Percentiles rank a stretch among this genome's conserved stretches.
Evolutionary conservation across 2,888 invertebrate species (phyloP).

Genomic region (Helicoverpa assulta): DNA sequence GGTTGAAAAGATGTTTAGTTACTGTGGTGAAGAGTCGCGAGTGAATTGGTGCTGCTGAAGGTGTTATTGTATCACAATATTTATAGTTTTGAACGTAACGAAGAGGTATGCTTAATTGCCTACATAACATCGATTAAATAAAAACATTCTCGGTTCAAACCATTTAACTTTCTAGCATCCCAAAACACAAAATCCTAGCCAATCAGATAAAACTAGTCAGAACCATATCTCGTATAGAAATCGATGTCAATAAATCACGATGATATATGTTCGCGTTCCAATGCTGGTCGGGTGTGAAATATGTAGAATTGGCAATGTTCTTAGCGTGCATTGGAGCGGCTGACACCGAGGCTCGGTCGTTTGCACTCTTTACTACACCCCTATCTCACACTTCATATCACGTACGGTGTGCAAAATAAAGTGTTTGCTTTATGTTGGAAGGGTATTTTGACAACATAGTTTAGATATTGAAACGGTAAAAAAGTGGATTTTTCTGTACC

Average conservation of each 20-base stretch:
- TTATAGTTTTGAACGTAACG: too few species aligned
- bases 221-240: slow-evolving; percentile 55
- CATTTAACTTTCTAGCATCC: not conserved
- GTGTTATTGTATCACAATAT: too few species aligned
- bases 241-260: slow-evolving; percentile 65
- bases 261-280: slow-evolving; percentile 64
- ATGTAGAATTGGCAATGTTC: slow-evolving; percentile 83
- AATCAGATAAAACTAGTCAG: slow-evolving; percentile 49
- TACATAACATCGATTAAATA: too few species aligned
- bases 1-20: slow-evolving; percentile 8
- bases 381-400: slow-evolving; percentile 85
- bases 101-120: too few species aligned
- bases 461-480: not conserved
- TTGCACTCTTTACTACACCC: slow-evolving; percentile 89
- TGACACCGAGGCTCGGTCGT: slow-evolving; percentile 86
- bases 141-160: not conserved
- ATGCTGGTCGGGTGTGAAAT: slow-evolving; percentile 70
- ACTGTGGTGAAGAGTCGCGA: not conserved
- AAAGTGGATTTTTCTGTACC: not conserved
- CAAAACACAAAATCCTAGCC: slow-evolving; percentile 10
- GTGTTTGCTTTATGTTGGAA: slow-evolving; percentile 40
- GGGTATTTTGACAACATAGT: slow-evolving; percentile 9
- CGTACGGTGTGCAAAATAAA: slow-evolving; percentile 72
- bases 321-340: slow-evolving; percentile 74
- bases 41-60: too few species aligned